Evolutionary conservation across 2,797 vertebrate species (phyloP), one percentile per base, ranked within the genome.

Genomic region (Mormyrops attenuatus): DNA sequence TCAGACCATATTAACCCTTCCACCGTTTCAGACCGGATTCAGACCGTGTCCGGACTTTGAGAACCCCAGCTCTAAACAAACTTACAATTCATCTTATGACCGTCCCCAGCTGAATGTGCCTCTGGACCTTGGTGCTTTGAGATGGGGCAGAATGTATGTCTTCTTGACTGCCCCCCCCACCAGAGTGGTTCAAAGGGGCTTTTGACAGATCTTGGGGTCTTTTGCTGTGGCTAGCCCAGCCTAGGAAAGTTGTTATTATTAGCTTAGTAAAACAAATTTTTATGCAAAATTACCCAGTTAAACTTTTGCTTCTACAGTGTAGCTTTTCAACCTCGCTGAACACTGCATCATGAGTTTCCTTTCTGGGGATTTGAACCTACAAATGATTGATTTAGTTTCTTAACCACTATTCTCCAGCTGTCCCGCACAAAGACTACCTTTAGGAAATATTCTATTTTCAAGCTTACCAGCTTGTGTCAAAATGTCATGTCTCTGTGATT

Each of bases 401-500:
- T 60, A 87, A 55, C 50, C 52, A 55, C 22, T 85, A 5, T 85
- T 47, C 82, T 13, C 82, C 82, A 85, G 82, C 82, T 87, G 85
- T 52, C 1, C 26, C 26, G 15, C 47, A 50, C 82, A 47, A 44
- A 85, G 44, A 47, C 82, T 85, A 47, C 47, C n/a, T 87, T 87
- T 55, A 30, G 11, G 8, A 38, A 87, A 87, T 38, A 87, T 38
- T 34, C 85, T 89, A 85, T 89, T 69, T 38, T 8, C 22, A 47
- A 17, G 41, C 38, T 85, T n/a, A 80, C 11, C 52, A 53, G 50
- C 7, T 93, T 86, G 93, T 94, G 94, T 94, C 95, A 95, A 93
- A 94, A 93, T 96, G 95, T 95, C 94, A 80, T 95, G 93, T 93
- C 94, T 93, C 94, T 94, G 94, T 97, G 96, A 97, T 97, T 97